These are phyloP conservation scores for Vanessa atalanta DNA, from an alignment of 1,140 invertebrate species.

Conservation along the genomic window DNA sequence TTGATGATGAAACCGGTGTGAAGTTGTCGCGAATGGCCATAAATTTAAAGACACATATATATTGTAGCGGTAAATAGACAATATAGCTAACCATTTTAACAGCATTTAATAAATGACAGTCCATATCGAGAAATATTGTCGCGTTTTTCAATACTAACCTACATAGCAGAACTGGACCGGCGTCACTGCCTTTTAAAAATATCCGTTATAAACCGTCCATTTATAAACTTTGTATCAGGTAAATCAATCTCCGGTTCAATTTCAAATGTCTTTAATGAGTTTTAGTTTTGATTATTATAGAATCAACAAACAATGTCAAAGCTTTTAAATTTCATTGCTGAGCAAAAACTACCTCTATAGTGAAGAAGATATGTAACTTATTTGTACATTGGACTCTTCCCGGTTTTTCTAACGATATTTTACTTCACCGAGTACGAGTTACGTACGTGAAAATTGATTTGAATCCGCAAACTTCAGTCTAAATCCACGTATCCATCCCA, in stretches of 20 bases:
- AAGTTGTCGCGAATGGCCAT: too few species aligned
- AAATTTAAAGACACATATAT: too few species aligned
- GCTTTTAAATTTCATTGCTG: too few species aligned
- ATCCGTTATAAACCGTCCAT: not conserved
- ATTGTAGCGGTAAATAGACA: not conserved
- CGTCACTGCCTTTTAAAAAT: not conserved
- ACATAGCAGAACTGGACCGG: not conserved
- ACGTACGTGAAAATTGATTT: too few species aligned
- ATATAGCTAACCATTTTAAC: not conserved
- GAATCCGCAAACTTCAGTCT: too few species aligned
- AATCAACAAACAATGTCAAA: not conserved
- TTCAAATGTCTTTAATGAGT: not conserved
- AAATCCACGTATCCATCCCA: too few species aligned
- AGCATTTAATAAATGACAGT: not conserved
- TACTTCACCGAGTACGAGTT: too few species aligned
- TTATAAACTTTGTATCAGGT: slow-evolving; percentile 5
- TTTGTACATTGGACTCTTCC: too few species aligned
- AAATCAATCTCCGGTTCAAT: not conserved
- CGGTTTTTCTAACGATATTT: too few species aligned
- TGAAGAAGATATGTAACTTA: too few species aligned
- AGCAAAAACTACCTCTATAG: too few species aligned
- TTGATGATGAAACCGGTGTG: too few species aligned
- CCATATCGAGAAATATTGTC: not conserved
- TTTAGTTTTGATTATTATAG: not conserved
- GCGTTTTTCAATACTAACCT: not conserved